Evolutionary conservation across 37 sponge, comb jelly and placozoan species (phyloP).

Genomic region (Corticium candelabrum): DNA sequence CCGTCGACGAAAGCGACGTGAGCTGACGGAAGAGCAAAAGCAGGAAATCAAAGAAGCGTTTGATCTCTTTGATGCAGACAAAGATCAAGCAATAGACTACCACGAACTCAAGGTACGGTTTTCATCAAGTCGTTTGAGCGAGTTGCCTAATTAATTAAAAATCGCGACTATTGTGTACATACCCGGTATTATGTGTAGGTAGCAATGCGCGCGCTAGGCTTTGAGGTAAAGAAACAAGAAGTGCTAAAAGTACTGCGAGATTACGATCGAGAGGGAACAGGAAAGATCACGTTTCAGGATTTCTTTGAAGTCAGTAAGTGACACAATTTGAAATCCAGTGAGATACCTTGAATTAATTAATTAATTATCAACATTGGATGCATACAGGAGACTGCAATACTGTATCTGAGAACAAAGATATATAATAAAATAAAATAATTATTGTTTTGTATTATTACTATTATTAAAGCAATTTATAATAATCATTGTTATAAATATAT

Average conservation of each 20-base stretch:
- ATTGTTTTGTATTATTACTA: neutral
- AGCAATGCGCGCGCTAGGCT: slow-evolving; percentile 88
- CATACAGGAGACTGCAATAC: too few relatives aligned
- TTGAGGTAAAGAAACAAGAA: slow-evolving; percentile 93
- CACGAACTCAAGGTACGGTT: slow-evolving; percentile 83
- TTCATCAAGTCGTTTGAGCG: neutral
- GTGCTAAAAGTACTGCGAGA: slow-evolving; percentile 83
- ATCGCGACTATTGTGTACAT: neutral
- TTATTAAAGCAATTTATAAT: neutral
- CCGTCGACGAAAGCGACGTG: slow-evolving; percentile 63
- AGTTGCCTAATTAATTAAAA: neutral
- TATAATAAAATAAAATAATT: too few relatives aligned
- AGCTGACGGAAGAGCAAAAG: slow-evolving; percentile 88
- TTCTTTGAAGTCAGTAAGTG: slow-evolving; percentile 86
- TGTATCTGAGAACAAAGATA: too few relatives aligned
- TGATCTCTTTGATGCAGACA: slow-evolving; percentile 90
- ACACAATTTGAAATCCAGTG: neutral
- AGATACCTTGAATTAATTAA: neutral
- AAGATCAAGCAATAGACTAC: slow-evolving; percentile 88
- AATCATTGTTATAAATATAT: neutral
- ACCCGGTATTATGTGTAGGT: slow-evolving; percentile 36
- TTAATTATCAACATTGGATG: neutral
- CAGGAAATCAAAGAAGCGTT: slow-evolving; percentile 93
- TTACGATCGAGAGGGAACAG: slow-evolving; percentile 83
- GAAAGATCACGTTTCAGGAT: slow-evolving; percentile 73